Conservation (phyloP, 2,888 invertebrate species). For the Escarpia spicata region DNA sequence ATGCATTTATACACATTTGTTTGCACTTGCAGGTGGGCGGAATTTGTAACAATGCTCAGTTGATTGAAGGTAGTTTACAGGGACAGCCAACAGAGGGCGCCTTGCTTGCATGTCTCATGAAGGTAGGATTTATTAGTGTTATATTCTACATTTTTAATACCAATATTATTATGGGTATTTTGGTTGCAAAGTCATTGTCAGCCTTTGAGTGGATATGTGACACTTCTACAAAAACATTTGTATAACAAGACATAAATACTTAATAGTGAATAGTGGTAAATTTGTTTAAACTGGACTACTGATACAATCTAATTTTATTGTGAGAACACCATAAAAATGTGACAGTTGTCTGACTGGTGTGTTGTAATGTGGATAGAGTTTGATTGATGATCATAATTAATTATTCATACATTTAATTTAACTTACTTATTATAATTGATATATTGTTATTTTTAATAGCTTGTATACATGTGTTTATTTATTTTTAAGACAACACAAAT, state of each 20-base stretch:
- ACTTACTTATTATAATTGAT: too few relatives aligned
- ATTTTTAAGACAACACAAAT: too few relatives aligned
- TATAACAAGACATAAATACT: neutral
- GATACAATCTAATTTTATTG: neutral
- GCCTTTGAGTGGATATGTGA: neutral
- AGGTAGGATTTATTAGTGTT: constrained; percentile 72
- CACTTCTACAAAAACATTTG: neutral
- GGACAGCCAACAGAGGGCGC: constrained; percentile 99
- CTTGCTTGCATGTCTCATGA: constrained; percentile 89
- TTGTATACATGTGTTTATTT: too few relatives aligned
- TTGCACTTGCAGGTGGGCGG: constrained; percentile 73
- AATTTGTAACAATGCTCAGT: constrained; percentile 94
- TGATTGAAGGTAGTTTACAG: constrained; percentile 83
- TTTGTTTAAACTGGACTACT: neutral
- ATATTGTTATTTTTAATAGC: too few relatives aligned
- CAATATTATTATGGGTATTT: neutral
- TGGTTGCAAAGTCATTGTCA: neutral
- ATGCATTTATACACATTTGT: neutral
- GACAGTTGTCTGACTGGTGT: neutral
- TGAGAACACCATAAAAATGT: neutral
- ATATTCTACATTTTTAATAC: neutral
- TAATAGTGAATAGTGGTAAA: neutral
- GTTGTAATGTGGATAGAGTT: too few relatives aligned
- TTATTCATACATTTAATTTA: too few relatives aligned
- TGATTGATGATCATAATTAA: too few relatives aligned